phyloP scores from a whole-genome alignment of 2,113 vertebrate genomes.

The Alaudala cheleensis region DNA sequence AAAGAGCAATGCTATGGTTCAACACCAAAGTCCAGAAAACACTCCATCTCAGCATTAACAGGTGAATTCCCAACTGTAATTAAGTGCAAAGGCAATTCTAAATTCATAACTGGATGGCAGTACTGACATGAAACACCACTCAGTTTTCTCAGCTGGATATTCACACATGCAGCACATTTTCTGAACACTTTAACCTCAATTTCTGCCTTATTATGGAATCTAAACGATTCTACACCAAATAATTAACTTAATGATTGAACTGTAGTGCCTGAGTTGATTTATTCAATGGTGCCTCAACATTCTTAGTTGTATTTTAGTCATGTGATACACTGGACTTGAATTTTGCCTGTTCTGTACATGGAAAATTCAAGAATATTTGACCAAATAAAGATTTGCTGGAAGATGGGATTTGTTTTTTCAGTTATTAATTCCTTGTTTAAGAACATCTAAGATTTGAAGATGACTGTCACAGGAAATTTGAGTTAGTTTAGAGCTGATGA shows the following conservation, averaged over 20 bases:
- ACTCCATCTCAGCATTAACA: neutral
- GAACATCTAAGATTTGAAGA: neutral
- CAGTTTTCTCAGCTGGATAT: neutral
- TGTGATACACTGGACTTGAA: neutral
- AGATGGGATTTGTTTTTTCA: neutral
- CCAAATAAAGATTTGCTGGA: neutral
- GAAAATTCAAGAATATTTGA: neutral
- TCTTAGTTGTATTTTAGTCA: neutral
- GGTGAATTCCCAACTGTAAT: neutral
- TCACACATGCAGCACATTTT: neutral
- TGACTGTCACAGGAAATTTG: neutral
- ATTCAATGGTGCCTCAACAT: neutral
- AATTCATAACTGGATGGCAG: neutral
- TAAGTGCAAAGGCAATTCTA: constrained; percentile 14
- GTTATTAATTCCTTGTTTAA: neutral
- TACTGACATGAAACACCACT: neutral
- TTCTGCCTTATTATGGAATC: neutral
- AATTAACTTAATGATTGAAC: neutral
- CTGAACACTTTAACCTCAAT: neutral
- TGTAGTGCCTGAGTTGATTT: neutral
- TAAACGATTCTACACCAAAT: neutral
- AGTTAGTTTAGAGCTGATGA: neutral
- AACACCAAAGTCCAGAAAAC: neutral
- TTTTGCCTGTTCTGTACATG: neutral
- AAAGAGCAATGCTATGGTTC: neutral